phyloP scores from a whole-genome alignment of 2,888 invertebrate genomes.

The Tiliacea citrago region DNA sequence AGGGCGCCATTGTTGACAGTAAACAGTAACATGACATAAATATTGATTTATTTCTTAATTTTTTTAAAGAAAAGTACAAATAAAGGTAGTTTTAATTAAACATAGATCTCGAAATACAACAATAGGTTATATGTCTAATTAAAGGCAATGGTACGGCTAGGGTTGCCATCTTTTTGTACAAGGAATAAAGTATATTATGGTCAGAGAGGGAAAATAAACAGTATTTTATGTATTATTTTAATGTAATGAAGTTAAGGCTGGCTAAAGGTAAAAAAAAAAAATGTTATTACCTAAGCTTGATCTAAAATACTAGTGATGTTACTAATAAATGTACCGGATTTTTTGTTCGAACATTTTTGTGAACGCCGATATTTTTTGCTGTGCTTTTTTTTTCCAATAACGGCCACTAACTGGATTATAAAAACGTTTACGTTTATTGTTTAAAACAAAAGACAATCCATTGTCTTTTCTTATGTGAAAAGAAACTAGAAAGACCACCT shows the following conservation, averaged over 20 bases:
- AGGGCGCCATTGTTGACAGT: constrained; percentile 52
- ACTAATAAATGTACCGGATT: neutral
- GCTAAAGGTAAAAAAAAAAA: too few relatives aligned
- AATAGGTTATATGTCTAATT: too few relatives aligned
- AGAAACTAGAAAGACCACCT: neutral
- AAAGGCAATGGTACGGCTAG: too few relatives aligned
- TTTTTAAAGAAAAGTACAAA: too few relatives aligned
- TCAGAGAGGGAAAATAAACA: too few relatives aligned
- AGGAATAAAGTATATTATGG: too few relatives aligned
- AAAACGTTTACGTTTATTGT: neutral
- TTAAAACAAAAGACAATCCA: neutral
- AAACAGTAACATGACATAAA: constrained; percentile 43
- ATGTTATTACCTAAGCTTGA: neutral
- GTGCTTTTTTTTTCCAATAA: constrained; percentile 16
- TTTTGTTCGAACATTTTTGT: constrained; percentile 4
- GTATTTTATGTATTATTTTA: too few relatives aligned
- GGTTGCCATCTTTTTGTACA: too few relatives aligned
- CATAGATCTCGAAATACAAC: too few relatives aligned
- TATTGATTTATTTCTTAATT: constrained; percentile 2
- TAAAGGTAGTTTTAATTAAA: too few relatives aligned
- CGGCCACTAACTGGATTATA: constrained; percentile 4
- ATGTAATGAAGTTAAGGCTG: too few relatives aligned
- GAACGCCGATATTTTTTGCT: constrained; percentile 2
- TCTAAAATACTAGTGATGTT: constrained; percentile 19
- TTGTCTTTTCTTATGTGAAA: neutral